These are phyloP conservation scores for Acrossocheilus wenchowensis DNA, from an alignment of 2,797 vertebrate genomes.

Conservation along the genomic window DNA sequence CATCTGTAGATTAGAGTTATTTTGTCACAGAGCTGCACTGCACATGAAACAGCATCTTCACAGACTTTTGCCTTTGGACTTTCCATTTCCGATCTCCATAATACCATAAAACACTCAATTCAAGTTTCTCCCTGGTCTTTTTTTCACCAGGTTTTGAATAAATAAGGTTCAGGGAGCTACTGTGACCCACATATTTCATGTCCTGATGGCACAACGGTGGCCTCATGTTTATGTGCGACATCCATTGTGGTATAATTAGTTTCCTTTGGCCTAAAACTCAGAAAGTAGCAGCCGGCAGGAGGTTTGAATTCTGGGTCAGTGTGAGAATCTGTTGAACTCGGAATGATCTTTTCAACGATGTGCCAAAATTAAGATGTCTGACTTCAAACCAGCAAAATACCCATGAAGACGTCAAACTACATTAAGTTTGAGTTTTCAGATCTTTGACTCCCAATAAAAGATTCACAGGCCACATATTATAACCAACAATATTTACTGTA, in stretches of 20 bases:
- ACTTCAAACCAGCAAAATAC: constrained; percentile 1
- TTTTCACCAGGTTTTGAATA: neutral
- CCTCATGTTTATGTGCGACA: constrained; percentile 36
- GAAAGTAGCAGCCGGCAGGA: neutral
- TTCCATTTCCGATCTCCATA: constrained; percentile 30
- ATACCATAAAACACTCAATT: neutral
- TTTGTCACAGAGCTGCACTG: constrained; percentile 62
- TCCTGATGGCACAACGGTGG: constrained; percentile 14
- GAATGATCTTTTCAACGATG: constrained; percentile 6
- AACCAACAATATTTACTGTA: neutral
- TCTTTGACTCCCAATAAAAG: neutral
- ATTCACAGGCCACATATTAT: neutral
- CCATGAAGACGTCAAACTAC: neutral
- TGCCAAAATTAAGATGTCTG: neutral
- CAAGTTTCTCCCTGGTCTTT: neutral
- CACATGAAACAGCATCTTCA: constrained; percentile 16
- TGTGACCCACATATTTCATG: constrained; percentile 42
- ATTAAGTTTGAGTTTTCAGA: neutral
- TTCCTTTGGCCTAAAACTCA: constrained; percentile 45
- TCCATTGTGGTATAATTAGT: constrained; percentile 46
- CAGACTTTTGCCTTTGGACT: constrained; percentile 11
- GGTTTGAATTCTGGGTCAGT: constrained; percentile 36
- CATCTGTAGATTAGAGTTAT: constrained; percentile 63
- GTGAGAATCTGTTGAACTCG: constrained; percentile 21
- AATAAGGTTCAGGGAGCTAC: neutral